Evolutionary conservation across 2,113 vertebrate species (phyloP), one percentile per base, ranked within the genome.

Genomic region (Riparia riparia): DNA sequence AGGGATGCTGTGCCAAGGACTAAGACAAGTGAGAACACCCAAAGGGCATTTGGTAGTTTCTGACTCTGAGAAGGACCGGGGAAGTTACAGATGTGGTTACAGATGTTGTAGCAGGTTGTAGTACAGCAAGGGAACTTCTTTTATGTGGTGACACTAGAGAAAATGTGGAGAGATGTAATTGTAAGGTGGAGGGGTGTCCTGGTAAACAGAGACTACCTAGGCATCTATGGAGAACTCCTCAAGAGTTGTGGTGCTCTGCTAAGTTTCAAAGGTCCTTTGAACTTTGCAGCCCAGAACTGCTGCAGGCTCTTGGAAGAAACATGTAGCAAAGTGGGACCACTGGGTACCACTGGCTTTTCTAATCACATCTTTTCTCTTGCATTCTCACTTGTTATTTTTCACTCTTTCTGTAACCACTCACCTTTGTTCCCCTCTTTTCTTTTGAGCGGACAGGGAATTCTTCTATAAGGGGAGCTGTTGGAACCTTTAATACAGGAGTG

Each of bases 1-100:
- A 60, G 18, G 8, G 4, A 3, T 82, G n/a, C 10, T 86, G 45
- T 84, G 42, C 14, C 10, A 63, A 50, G 45, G 49, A 34, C 22
- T 14, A 51, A 29, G 10, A 26, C 6, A 60, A 87, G 5, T 0
- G 8, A 92, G 24, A 79, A n/a, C 0, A 1, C 24, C 11, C 3
- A 1, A 5, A 34, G 34, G 20, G 3, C 17, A 51, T 7, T 79
- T 3, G 0, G 26, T 80, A 41, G 17, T 28, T 92, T 93, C 51
- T 80, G 41, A 24, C 34, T 72, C 29, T 39, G 44, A 17, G 17
- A 20, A 76, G 18, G 10, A 68, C 8, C 5, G 64, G 70, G 32
- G 22, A 47, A 0, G 0, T 66, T 66, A 49, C 7, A 61, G 39
- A 28, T 87, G 31, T 60, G 56, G 16, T 70, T 66, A 49, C 28